These are phyloP conservation scores for Alviniconcha marisindica DNA, from an alignment of 1,140 invertebrate species.

Conservation along the genomic window DNA sequence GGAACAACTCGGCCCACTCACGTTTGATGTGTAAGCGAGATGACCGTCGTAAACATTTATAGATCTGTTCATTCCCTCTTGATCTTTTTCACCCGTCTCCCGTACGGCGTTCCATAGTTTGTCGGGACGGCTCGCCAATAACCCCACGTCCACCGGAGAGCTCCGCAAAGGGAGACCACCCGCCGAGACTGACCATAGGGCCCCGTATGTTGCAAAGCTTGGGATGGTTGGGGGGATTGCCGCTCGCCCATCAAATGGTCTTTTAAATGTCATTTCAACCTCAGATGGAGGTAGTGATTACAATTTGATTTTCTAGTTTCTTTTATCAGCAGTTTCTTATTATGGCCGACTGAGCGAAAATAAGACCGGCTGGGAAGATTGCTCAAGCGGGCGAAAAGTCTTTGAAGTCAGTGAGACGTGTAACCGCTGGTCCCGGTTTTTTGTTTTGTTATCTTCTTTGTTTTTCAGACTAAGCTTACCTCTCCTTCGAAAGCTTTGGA, in stretches of 20 bases:
- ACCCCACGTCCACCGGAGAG: slow-evolving; percentile 1
- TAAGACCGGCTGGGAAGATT: not conserved
- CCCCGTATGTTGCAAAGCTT: not conserved
- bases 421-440: not conserved
- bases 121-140: not conserved
- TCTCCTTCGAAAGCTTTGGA: too few relatives aligned
- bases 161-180: slow-evolving; percentile 14
- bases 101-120: not conserved
- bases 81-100: not conserved
- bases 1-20: not conserved
- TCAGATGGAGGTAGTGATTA: not conserved
- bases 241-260: not conserved
- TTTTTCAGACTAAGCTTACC: too few relatives aligned
- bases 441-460: too few relatives aligned
- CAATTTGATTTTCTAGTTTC: slow-evolving; percentile 9
- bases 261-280: not conserved
- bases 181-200: not conserved
- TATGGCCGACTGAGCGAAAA: too few relatives aligned
- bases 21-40: slow-evolving; percentile 23
- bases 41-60: slow-evolving; percentile 31
- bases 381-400: not conserved
- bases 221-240: too few relatives aligned
- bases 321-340: not conserved
- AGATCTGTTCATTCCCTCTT: not conserved
- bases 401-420: not conserved